Base-by-base conservation (phyloP, 92 coral and sea anemone genomes). In the Umimayanthus chanpuru region DNA sequence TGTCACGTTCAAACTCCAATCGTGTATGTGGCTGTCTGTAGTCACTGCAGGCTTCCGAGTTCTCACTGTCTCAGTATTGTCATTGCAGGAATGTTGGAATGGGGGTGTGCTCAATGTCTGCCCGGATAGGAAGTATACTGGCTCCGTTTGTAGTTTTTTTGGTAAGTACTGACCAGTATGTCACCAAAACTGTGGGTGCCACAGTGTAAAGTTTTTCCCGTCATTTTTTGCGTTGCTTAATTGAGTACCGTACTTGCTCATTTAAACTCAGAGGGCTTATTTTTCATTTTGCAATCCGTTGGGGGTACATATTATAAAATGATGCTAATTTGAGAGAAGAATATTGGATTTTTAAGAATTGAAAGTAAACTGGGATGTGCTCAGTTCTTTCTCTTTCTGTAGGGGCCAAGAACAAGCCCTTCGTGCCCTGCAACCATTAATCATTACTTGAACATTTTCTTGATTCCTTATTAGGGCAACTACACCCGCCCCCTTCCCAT, bases 81-180 rank as follows among this genome's bases (percentile, higher is more conserved):
- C 12, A 58, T 89, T 85, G 36, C 61, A 97, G 99, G 77, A 97
- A 97, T 91, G 94, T 97, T 75, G 98, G 99, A 20, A 92, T 97
- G 94, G 99, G 99, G 28, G 95, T 97, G 29, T 97, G 99, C 76
- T 97, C 99, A 23, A 91, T 95, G 96, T 94, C 98, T 5, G 94
- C 99, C 0, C 89, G 99, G 50, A 81, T 97, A 0, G 99, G 98
- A 21, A 95, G 98, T 18, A 97, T 95, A 44, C 91, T 96, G 50
- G 93, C 99, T 4, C 99, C 99, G 4, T 94, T 97, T 86, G 95
- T 94, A 16, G 99, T 97, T 29, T 97, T 94, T 77, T 81, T 97
- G 89, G 99, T 97, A 70, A 93, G 94, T 94, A 44, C 21, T 16
- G n/a, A n/a, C n/a, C n/a, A n/a, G 18, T 12, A 53, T 20, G 20